Conservation (phyloP, 1,140 invertebrate species). For the Lepidurus apus region DNA sequence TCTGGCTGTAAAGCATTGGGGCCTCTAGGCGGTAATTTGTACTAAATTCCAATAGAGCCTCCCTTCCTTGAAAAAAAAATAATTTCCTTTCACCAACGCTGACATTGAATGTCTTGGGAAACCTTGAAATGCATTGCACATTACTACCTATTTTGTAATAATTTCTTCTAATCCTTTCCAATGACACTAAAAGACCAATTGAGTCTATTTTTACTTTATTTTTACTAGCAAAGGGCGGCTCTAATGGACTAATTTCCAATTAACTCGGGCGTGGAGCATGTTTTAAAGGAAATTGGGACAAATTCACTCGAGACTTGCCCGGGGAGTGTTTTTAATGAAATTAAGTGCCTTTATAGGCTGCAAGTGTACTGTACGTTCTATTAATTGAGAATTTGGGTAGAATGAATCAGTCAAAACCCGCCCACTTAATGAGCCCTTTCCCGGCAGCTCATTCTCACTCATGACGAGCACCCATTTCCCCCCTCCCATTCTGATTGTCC, state of each 20-base stretch:
- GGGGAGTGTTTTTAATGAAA: no score
- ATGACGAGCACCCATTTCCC: background rate
- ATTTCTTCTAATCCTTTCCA: background rate
- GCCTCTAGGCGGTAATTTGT: background rate
- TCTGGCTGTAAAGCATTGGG: background rate
- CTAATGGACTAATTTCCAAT: no score
- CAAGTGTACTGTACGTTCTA: background rate
- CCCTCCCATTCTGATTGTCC: constrained; percentile 17
- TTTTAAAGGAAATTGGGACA: no score
- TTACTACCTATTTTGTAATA: background rate
- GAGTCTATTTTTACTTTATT: no score
- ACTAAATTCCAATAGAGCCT: background rate
- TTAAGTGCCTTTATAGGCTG: no score
- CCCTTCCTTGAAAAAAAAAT: background rate
- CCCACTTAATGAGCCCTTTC: background rate
- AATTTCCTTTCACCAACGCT: background rate
- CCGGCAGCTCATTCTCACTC: constrained; percentile 11
- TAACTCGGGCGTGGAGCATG: no score
- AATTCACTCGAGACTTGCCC: no score
- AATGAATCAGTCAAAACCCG: background rate
- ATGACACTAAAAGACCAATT: no score
- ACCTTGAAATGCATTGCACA: no score
- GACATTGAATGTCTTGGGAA: background rate
- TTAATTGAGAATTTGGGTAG: background rate
- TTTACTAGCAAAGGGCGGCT: no score